Conservation (phyloP, 1,140 invertebrate species). For the Zophobas morio region DNA sequence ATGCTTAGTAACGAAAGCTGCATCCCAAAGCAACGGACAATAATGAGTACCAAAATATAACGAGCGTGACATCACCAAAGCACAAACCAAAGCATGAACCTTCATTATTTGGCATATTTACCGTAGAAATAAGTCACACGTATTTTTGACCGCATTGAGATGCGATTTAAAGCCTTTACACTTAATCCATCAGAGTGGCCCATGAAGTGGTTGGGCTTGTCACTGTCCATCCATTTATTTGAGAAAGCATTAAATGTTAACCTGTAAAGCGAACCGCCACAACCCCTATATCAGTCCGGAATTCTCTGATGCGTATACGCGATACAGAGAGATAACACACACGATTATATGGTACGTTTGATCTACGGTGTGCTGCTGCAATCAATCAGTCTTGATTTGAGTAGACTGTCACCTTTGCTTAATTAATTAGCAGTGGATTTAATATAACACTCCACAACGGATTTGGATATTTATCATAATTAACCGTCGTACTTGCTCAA, state of each 20-base stretch:
- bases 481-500: too few relatives aligned
- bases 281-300: constrained; percentile 15
- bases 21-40: too few relatives aligned
- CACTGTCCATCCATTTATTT: constrained; percentile 29
- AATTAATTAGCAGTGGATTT: constrained; percentile 27
- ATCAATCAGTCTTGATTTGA: constrained; percentile 41
- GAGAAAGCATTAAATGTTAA: constrained; percentile 32
- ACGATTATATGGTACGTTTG: constrained; percentile 40
- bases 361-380: constrained; percentile 20
- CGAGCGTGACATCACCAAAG: too few relatives aligned
- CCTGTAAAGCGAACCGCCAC: constrained; percentile 31
- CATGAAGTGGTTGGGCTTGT: constrained; percentile 35
- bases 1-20: too few relatives aligned
- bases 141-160: background rate
- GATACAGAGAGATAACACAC: constrained; percentile 38
- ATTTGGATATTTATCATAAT: too few relatives aligned
- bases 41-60: too few relatives aligned
- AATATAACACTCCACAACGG: background rate
- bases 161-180: constrained; percentile 2
- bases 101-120: too few relatives aligned
- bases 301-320: constrained; percentile 32
- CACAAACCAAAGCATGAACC: too few relatives aligned
- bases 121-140: background rate
- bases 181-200: constrained; percentile 25
- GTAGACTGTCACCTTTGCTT: constrained; percentile 31